A percentile compares a stretch with the other conserved stretches of the same genome.
Conservation (phyloP, 2,113 vertebrate genomes). For the Lynx canadensis region DNA sequence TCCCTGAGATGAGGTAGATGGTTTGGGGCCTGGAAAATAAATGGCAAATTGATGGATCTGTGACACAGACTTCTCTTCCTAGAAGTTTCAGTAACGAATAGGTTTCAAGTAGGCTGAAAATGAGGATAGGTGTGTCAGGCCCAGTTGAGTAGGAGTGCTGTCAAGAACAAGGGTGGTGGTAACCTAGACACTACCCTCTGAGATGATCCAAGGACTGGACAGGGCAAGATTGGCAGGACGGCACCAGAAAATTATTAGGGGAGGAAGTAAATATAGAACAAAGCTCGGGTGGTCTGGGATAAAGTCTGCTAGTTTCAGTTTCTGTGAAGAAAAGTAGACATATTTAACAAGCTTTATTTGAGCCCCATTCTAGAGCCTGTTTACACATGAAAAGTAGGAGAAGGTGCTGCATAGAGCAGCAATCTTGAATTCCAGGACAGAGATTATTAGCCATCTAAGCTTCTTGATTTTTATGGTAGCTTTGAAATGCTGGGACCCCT, state of each 20-base stretch:
- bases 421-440: background rate
- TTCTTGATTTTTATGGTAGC: conserved; percentile 38
- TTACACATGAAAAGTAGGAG: background rate
- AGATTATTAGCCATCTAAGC: background rate
- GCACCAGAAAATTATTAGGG: background rate
- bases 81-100: conserved; percentile 37
- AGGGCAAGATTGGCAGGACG: background rate
- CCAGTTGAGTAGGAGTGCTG: background rate
- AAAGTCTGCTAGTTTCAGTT: conserved; percentile 40
- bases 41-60: background rate
- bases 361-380: background rate
- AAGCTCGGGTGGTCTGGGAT: conserved; percentile 33
- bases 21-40: conserved; percentile 33
- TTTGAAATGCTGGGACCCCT: background rate
- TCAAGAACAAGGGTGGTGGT: conserved; percentile 22
- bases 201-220: background rate
- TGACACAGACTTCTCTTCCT: background rate
- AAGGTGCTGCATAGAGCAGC: background rate
- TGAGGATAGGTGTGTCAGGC: background rate
- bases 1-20: conserved; percentile 21
- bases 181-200: conserved; percentile 13
- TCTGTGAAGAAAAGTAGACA: conserved; percentile 56
- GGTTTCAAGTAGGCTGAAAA: background rate
- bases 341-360: conserved; percentile 31
- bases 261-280: conserved; percentile 42